Conservation (phyloP, 2,888 invertebrate species). For the Hermaeophaga mercurialis region DNA sequence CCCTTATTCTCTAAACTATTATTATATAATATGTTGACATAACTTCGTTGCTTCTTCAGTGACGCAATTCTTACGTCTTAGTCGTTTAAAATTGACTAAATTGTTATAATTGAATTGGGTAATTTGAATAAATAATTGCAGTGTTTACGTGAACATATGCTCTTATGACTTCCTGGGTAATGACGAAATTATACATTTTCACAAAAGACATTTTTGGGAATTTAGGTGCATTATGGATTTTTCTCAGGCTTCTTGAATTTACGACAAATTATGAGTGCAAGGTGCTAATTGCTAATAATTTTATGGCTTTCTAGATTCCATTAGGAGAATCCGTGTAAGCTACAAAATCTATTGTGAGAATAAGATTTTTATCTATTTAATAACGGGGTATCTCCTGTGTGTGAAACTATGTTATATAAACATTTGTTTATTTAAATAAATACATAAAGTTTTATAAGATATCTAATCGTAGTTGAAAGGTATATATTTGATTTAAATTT, state of each 20-base stretch:
- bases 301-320: constrained; percentile 16
- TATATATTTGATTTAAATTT: no score
- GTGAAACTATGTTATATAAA: constrained; percentile 32
- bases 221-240: no score
- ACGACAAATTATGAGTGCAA: neutral
- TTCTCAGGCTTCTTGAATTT: no score
- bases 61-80: neutral
- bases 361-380: constrained; percentile 29
- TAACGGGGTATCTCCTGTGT: constrained; percentile 25
- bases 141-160: neutral
- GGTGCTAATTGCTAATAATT: constrained; percentile 13
- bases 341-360: constrained; percentile 25
- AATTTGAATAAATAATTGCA: constrained; percentile 1
- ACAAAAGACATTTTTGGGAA: no score
- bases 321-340: constrained; percentile 19
- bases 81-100: constrained; percentile 2
- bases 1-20: neutral
- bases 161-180: neutral
- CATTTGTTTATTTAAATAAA: constrained; percentile 21
- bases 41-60: neutral
- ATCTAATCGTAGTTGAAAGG: no score
- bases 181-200: neutral
- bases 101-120: constrained; percentile 3
- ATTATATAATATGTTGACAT: constrained; percentile 2
- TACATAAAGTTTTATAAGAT: constrained; percentile 13